Conservation (phyloP, 2,797 vertebrate species). For the Clamator glandarius region DNA sequence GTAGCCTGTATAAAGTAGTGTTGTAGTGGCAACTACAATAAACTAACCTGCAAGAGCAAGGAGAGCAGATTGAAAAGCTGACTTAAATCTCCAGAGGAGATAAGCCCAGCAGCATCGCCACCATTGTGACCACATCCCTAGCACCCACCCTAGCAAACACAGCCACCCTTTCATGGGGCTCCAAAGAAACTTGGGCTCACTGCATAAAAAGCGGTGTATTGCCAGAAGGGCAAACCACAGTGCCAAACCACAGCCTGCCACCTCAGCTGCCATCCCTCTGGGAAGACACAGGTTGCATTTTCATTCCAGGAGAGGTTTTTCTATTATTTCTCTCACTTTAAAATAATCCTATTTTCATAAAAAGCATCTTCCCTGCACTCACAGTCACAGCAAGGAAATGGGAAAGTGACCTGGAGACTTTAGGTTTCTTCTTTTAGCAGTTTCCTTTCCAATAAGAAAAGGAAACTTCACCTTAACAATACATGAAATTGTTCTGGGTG, state of each 20-base stretch:
- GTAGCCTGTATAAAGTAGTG: background rate
- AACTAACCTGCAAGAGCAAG: background rate
- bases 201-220: fast-evolving
- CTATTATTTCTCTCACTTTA: background rate
- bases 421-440: background rate
- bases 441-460: background rate
- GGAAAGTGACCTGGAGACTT: background rate
- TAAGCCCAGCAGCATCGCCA: background rate
- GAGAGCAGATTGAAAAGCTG: background rate
- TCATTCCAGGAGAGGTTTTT: background rate
- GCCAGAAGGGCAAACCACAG: background rate
- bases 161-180: fast-evolving
- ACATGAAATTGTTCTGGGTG: background rate
- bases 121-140: background rate
- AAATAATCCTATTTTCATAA: background rate
- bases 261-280: background rate
- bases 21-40: background rate
- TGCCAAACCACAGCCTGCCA: background rate
- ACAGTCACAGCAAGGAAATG: background rate
- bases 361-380: background rate
- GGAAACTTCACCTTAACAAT: background rate
- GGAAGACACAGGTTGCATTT: background rate
- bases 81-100: background rate
- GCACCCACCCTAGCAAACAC: background rate
- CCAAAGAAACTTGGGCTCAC: background rate